phyloP scores from a whole-genome alignment of 2,888 invertebrate species.

The Cryptophagus acutangulus region DNA sequence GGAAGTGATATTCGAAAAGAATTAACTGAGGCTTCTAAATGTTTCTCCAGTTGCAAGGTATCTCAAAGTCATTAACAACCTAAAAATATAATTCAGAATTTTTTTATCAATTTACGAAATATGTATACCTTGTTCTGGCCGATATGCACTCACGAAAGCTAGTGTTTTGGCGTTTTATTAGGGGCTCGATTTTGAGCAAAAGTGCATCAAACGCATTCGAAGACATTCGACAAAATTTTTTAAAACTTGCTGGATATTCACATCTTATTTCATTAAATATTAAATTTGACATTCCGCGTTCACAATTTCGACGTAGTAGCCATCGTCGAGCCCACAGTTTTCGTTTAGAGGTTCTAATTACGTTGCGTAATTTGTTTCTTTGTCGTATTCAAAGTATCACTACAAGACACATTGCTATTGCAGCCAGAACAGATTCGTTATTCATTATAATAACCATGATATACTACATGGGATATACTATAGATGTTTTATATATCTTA shows the following conservation, averaged over 20 bases:
- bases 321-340: conserved; percentile 8
- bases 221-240: conserved; percentile 15
- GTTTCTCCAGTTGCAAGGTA: conserved; percentile 14
- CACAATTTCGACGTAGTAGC: conserved; percentile 10
- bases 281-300: conserved; percentile 8
- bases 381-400: neutral
- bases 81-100: no score
- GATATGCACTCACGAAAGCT: conserved; percentile 12
- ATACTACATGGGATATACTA: no score
- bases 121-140: conserved; percentile 11
- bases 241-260: conserved; percentile 8
- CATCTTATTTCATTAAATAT: conserved; percentile 10
- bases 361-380: neutral
- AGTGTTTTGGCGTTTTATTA: conserved; percentile 16
- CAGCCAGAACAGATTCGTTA: neutral
- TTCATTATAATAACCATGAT: no score
- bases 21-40: conserved; percentile 11
- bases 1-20: conserved; percentile 13
- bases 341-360: neutral
- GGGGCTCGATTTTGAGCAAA: conserved; percentile 8
- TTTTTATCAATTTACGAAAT: neutral
- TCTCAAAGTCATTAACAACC: conserved; percentile 14
- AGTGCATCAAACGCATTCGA: neutral
- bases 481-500: no score
- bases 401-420: conserved; percentile 1